Conservation (phyloP, 1,140 invertebrate species). For the Mylabris phalerata region DNA sequence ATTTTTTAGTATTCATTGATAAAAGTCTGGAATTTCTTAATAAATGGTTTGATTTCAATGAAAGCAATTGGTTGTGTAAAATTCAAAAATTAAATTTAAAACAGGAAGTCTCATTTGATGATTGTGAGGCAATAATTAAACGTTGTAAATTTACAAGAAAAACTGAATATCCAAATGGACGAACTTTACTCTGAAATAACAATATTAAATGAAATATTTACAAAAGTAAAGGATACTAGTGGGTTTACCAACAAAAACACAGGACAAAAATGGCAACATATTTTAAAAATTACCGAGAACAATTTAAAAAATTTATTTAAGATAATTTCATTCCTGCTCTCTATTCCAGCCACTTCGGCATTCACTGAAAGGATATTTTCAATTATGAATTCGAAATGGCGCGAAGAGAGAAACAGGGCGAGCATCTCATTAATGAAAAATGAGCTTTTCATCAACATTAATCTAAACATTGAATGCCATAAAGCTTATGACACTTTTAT, state of each 20-base stretch:
- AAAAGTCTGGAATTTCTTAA: too few relatives aligned
- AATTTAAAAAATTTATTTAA: not conserved
- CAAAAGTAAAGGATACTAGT: not conserved
- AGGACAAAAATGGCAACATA: not conserved
- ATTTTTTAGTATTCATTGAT: too few relatives aligned
- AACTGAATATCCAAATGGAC: not conserved
- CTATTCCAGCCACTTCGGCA: slow-evolving; percentile 10
- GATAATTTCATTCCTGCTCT: slow-evolving; percentile 3
- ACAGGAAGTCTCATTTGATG: too few relatives aligned
- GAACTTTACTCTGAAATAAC: not conserved
- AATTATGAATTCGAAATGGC: slow-evolving; percentile 13
- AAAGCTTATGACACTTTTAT: not conserved
- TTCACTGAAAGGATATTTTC: slow-evolving; percentile 14
- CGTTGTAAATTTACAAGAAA: not conserved
- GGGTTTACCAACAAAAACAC: not conserved
- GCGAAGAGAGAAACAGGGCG: slow-evolving; percentile 12
- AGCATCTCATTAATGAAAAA: slow-evolving; percentile 5
- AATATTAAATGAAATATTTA: not conserved
- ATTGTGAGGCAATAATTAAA: not conserved
- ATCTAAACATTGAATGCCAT: not conserved
- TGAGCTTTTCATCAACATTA: not conserved
- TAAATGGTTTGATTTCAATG: too few relatives aligned
- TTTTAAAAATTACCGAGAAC: not conserved
- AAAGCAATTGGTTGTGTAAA: too few relatives aligned
- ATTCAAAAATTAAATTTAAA: too few relatives aligned